Evolutionary conservation across 2,113 vertebrate species (phyloP), one percentile per base, ranked within the genome.

Genomic region (Neolamprologus sp.): DNA sequence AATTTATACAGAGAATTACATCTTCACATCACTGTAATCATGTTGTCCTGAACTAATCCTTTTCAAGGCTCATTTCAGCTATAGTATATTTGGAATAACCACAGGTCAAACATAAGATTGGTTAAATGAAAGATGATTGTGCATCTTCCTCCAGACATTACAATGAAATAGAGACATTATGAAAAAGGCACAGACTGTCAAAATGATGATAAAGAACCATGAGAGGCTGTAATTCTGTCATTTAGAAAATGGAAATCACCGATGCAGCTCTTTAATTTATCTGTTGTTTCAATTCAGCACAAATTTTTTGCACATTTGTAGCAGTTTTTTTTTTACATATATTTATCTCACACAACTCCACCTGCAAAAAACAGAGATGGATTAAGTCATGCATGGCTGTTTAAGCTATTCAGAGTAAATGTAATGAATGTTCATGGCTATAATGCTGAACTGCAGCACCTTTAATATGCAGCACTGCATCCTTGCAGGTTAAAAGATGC

Each of bases 341-440:
- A 93, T 95, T 95, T 85, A 96, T 96, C 94, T 96, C 89, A 91
- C 65, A 80, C 81, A 95, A 91, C 88, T 90, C 80, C 93, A 90
- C 92, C 91, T 86, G 60, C 80, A 90, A 86, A 90, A 95, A 96
- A 95, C 92, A 94, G 95, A 96, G 96, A 97, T 96, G 90, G 94
- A 96, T 97, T 94, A 94, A 94, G 96, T 96, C 94, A 96, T 95
- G 96, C 96, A 95, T 96, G 96, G 95, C 53, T 95, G 96, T 97
- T 95, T 96, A 91, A 96, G 90, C 83, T 81, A 94, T 91, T 89
- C 86, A 88, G 87, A 94, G 90, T 94, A 96, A 95, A 95, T 75
- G 91, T 95, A 95, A 96, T 95, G 96, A 96, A 97, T 96, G 95
- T 95, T 85, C 92, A 95, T 93, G 95, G 95, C 94, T 94, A 82